Evolutionary conservation across 2,113 vertebrate genomes (phyloP), one percentile per base, ranked within the genome.

Genomic region (Elaphurus davidianus): DNA sequence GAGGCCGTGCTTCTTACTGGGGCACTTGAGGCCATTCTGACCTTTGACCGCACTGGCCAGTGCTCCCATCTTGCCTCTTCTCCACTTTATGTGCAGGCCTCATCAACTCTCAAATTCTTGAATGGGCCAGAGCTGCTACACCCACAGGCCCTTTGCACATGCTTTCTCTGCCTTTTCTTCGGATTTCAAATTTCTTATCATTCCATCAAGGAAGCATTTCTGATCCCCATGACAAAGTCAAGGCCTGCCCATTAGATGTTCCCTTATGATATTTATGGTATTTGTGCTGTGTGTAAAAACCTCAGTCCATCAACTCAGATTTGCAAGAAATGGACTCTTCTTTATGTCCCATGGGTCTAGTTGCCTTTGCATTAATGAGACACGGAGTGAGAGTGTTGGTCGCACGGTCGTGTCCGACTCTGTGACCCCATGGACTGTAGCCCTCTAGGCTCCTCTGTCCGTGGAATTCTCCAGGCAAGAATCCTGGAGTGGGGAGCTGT

Each of bases 181-280:
- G 21, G 74, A 43, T 54, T 3, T 88, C 57, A 47, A 36, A 3
- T 67, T 59, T 87, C 17, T 67, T 43, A 74, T 43, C 47, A 23
- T 62, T 78, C 88, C 33, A 30, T 50, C 30, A 93, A 85, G n/a
- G 64, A 84, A 47, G 30, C 36, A 79, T 91, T 91, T 76, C n/a
- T 60, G 30, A 88, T 4, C 8, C 64, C n/a, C 2, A n/a, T 0
- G 25, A 74, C 36, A 54, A 52, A 88, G 86, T 59, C 47, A 92
- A 25, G n/a, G 19, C 12, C 57, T 6, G 57, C 12, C 30, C 8
- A 43, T 21, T n/a, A 60, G 28, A 55, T 36, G 25, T 40, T 13
- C 30, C 36, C 23, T 60, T 81, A 16, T 36, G 40, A 11, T 15
- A 28, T 14, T 33, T 71, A 45, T 1, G 76, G 1, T 74, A 13